Conservation (phyloP, 2,797 vertebrate species). For the Thunnus albacares region DNA sequence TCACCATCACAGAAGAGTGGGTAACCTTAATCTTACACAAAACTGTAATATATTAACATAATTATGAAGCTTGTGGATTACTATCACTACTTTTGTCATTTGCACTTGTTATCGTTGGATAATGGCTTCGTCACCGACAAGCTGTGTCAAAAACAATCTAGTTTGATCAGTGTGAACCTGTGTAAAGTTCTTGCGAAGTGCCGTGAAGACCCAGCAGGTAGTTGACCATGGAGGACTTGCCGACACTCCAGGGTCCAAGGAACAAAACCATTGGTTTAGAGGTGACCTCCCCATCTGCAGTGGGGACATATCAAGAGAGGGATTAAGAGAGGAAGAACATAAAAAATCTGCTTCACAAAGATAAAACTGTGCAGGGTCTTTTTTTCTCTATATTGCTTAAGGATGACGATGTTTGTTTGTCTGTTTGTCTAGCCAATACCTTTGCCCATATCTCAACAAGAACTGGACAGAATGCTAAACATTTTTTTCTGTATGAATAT, state of each 20-base stretch:
- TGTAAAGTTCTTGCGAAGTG: conserved; percentile 89
- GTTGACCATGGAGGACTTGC: conserved; percentile 99
- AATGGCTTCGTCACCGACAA: neutral
- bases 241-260: conserved; percentile 97
- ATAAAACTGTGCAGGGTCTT: neutral
- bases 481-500: no score
- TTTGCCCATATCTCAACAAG: neutral
- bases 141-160: neutral
- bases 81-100: neutral
- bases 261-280: conserved; percentile 99
- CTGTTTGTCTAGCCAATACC: no score
- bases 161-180: conserved; percentile 59
- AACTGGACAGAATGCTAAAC: no score
- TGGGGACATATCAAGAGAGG: neutral
- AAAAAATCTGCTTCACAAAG: neutral
- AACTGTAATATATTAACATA: neutral
- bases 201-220: conserved; percentile 95
- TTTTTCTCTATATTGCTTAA: neutral
- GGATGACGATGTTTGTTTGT: no score
- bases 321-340: neutral
- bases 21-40: no score
- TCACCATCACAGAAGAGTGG: neutral
- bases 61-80: neutral
- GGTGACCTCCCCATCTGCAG: conserved; percentile 94
- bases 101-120: neutral